Percentiles rank a stretch among this genome's conserved stretches.
These are phyloP conservation scores for Xanthorhoe spadicearia DNA, from an alignment of 2,888 invertebrate species.

Conservation along the genomic window DNA sequence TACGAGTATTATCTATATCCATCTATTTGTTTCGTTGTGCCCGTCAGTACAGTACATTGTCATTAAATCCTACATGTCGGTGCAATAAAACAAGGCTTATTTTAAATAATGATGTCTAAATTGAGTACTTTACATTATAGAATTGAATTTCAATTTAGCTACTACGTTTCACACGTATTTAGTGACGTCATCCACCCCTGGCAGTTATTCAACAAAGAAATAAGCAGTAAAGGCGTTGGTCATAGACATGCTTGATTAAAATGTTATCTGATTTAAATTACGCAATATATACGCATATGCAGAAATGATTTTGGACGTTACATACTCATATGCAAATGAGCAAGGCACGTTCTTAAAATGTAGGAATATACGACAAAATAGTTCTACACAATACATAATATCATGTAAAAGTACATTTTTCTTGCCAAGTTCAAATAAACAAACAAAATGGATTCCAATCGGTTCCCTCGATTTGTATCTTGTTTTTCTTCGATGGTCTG, in stretches of 20 bases:
- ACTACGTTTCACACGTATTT: conserved; percentile 16
- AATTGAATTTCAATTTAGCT: conserved; percentile 13
- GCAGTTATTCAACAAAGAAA: conserved; percentile 34
- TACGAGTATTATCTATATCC: neutral
- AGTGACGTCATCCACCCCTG: conserved; percentile 32
- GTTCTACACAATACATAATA: too few relatives aligned
- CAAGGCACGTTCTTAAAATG: too few relatives aligned
- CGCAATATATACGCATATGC: conserved; percentile 5
- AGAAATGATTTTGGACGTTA: neutral
- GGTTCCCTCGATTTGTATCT: too few relatives aligned
- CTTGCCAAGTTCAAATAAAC: too few relatives aligned
- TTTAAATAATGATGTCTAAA: neutral
- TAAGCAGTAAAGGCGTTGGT: conserved; percentile 33
- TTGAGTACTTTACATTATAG: neutral
- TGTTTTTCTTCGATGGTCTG: too few relatives aligned
- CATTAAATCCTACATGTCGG: neutral
- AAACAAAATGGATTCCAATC: too few relatives aligned
- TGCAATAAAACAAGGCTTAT: neutral
- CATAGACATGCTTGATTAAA: conserved; percentile 34
- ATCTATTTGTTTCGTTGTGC: neutral
- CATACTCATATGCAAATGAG: neutral
- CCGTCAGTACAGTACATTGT: neutral
- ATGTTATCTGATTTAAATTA: conserved; percentile 31
- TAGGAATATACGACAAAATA: too few relatives aligned
- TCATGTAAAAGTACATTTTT: too few relatives aligned